Evolutionary conservation across 1,140 invertebrate species (phyloP).

Genomic region (Venturia canescens): DNA sequence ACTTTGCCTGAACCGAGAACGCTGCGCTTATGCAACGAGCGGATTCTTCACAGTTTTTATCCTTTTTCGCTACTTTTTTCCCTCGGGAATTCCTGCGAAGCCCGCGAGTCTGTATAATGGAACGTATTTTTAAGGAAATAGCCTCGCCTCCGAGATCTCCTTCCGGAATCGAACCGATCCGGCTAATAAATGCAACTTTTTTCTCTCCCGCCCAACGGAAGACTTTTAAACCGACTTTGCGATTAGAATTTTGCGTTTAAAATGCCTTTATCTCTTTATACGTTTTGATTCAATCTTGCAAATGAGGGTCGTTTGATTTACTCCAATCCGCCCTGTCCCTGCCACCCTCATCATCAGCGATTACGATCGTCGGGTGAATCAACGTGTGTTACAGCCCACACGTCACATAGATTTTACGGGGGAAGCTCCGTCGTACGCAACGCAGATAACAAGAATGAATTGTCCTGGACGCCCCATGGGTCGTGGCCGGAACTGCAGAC

Average conservation of each 20-base stretch:
- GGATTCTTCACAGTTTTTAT: not conserved
- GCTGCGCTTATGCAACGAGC: not conserved
- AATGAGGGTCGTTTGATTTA: not conserved
- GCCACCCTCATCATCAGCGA: not conserved
- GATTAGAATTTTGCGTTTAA: not conserved
- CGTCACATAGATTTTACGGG: conserved; percentile 37
- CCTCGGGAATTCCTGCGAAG: not conserved
- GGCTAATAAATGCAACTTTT: not conserved
- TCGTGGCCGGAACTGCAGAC: not conserved
- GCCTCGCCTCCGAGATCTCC: not conserved
- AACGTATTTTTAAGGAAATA: not conserved
- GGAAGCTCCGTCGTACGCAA: conserved; percentile 11
- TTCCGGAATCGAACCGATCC: not conserved
- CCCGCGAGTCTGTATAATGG: not conserved
- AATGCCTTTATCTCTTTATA: not conserved
- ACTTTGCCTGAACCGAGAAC: not conserved
- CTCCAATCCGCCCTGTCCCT: not conserved
- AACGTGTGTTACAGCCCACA: not conserved
- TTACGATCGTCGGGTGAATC: not conserved
- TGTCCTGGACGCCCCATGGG: conserved; percentile 45
- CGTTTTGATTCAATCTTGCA: not conserved
- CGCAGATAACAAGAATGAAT: conserved; percentile 57
- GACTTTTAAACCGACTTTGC: not conserved
- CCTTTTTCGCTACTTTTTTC: not conserved
- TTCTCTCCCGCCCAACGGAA: not conserved